These are phyloP conservation scores for Philotrypesis tridentata DNA, from an alignment of 1,140 invertebrate genomes.

Conservation along the genomic window DNA sequence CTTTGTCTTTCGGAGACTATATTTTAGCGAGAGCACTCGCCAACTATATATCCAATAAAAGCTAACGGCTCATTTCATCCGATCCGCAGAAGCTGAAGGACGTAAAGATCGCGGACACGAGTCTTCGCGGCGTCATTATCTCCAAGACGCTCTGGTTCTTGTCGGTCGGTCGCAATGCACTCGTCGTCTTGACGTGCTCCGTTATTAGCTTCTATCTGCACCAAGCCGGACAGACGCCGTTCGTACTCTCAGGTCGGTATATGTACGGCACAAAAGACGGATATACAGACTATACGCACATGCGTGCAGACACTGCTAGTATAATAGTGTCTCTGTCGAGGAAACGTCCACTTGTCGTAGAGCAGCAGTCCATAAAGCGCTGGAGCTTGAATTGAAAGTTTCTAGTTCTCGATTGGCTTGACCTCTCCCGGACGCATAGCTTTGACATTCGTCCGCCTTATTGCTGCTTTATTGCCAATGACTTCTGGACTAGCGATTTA, in stretches of 20 bases:
- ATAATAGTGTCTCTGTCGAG: background rate
- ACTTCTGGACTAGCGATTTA: background rate
- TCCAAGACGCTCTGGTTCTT: constrained; percentile 81
- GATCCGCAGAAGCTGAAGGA: constrained; percentile 80
- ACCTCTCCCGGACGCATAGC: background rate
- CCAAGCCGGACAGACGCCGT: constrained; percentile 65
- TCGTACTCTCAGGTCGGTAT: constrained; percentile 72
- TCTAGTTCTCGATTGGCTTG: constrained; percentile 20
- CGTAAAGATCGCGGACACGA: constrained; percentile 23
- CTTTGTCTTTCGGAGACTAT: constrained; percentile 5
- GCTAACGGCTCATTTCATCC: background rate
- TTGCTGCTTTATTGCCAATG: background rate
- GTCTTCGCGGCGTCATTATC: constrained; percentile 50
- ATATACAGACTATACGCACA: background rate
- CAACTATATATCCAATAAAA: too few relatives aligned
- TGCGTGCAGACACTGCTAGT: background rate
- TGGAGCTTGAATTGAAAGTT: constrained; percentile 10
- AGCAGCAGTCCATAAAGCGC: background rate
- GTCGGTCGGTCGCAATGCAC: constrained; percentile 84
- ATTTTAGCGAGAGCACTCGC: background rate
- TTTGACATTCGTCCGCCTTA: constrained; percentile 7
- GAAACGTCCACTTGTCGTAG: background rate
- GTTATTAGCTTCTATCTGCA: constrained; percentile 73
- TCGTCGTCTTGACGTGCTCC: constrained; percentile 81
- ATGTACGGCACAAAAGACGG: background rate